Percentiles rank a stretch among this genome's conserved stretches.
These are phyloP conservation scores for Montipora efflorescens DNA, from an alignment of 64 coral and sea anemone species.

Conservation along the genomic window DNA sequence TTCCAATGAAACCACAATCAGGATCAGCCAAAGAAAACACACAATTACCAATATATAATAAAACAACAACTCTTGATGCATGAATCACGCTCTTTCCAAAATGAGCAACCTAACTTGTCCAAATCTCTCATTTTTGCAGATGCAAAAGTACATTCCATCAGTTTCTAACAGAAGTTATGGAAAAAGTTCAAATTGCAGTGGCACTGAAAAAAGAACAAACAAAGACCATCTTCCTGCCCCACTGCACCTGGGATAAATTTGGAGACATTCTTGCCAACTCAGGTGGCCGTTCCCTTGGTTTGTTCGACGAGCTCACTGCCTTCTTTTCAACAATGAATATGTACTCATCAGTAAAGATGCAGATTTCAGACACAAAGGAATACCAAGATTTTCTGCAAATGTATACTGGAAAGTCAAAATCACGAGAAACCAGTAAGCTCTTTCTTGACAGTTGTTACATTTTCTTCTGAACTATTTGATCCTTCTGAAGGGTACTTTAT, in stretches of 20 bases:
- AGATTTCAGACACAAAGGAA: slow-evolving; percentile 59
- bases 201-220: not conserved
- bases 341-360: slow-evolving; percentile 57
- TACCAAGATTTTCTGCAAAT: slow-evolving; percentile 73
- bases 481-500: not conserved
- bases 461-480: not conserved
- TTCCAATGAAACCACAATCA: too few relatives aligned
- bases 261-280: slow-evolving; percentile 55
- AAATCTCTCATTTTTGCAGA: not conserved
- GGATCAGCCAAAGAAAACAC: not conserved
- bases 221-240: slow-evolving; percentile 46
- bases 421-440: not conserved
- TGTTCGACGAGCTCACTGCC: slow-evolving; percentile 64
- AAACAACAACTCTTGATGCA: too few relatives aligned
- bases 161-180: not conserved
- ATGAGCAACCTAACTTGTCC: too few relatives aligned
- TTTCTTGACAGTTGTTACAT: not conserved
- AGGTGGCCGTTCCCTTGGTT: slow-evolving; percentile 27
- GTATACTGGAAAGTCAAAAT: slow-evolving; percentile 7
- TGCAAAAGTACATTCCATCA: slow-evolving; percentile 42
- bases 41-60: too few relatives aligned
- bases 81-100: too few relatives aligned
- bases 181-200: not conserved
- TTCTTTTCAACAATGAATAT: slow-evolving; percentile 79
- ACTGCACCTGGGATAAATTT: slow-evolving; percentile 75